These are phyloP conservation scores for Apis cerana DNA, from an alignment of 1,140 invertebrate genomes.

Conservation along the genomic window DNA sequence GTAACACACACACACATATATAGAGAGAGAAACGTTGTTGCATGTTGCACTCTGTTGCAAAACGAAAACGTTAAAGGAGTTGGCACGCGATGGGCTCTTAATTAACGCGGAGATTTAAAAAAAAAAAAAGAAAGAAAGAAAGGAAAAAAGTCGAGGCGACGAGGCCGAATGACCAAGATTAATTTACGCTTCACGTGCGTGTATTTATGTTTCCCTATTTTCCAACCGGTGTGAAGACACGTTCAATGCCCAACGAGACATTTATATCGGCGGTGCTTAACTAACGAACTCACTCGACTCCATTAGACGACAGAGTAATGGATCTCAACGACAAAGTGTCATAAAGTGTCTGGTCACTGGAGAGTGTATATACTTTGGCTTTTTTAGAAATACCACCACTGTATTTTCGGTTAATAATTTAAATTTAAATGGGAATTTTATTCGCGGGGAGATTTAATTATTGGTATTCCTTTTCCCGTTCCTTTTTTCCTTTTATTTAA, in stretches of 20 bases:
- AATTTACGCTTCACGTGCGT: slow-evolving; percentile 20
- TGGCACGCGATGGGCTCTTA: slow-evolving; percentile 14
- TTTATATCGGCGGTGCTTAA: slow-evolving; percentile 53
- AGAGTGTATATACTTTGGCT: too few relatives aligned
- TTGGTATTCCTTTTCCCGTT: too few relatives aligned
- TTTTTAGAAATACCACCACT: too few relatives aligned
- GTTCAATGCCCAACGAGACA: slow-evolving; percentile 22
- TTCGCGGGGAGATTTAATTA: too few relatives aligned
- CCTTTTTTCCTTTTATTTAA: too few relatives aligned
- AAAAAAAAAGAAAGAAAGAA: too few relatives aligned
- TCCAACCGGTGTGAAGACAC: background rate
- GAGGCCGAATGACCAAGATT: slow-evolving; percentile 20
- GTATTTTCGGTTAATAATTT: too few relatives aligned
- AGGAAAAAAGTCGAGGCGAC: slow-evolving; percentile 7
- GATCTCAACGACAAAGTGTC: too few relatives aligned
- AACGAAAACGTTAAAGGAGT: background rate
- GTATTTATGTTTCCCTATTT: slow-evolving; percentile 42
- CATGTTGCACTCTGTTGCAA: background rate
- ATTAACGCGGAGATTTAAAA: slow-evolving; percentile 13
- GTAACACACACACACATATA: background rate
- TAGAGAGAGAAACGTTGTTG: background rate
- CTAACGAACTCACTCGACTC: slow-evolving; percentile 47
- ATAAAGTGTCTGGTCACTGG: background rate
- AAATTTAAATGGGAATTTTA: too few relatives aligned
- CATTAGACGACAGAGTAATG: slow-evolving; percentile 32